Base-by-base conservation (phyloP, 2,797 vertebrate genomes). In the Tadarida brasiliensis region DNA sequence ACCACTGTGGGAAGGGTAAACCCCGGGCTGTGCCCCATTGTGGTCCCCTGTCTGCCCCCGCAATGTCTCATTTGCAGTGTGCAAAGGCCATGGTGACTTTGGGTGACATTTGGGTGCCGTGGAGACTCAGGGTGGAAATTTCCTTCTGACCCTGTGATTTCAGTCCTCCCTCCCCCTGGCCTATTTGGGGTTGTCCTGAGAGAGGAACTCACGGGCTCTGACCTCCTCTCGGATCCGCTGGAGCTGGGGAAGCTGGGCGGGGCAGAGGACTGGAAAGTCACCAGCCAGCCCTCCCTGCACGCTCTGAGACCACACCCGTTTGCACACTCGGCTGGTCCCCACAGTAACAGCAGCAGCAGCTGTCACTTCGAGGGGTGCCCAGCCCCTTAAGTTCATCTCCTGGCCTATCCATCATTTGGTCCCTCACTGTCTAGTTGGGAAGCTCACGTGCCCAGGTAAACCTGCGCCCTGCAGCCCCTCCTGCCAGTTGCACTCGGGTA, bases 21-120 rank as follows among this genome's bases (percentile, higher is more conserved):
- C 93, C 94, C 74, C 83, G 51, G 68, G 57, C 70, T 51, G 15
- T 80, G 83, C 33, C 78, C 77, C 24, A 3, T 28, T 9, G 26
- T n/a, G 56, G 63, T 44, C 30, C 19, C 83, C 26, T 10, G 0
- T 47, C 95, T 47, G 3, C 96, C 90, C 89, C 95, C 56, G 0
- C 76, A 30, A 0, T 81, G 84, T 93, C 95, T 95, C 35, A 16
- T 71, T 92, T n/a, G 12, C 2, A 1, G 33, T 17, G 22, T 76
- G 19, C 86, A 95, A 91, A 96, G 91, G 85, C 88, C 33, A 16
- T 16, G 22, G 94, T 88, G 90, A 82, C 84, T 54, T 19, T 35
- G 81, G 59, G 85, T 97, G 97, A 89, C 94, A 87, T 97, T 94
- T 97, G 91, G 86, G 89, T 78, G 35, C 78, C 0, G 9, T 30